Base-by-base conservation (phyloP, 2,797 vertebrate species). In the Podarcis siculus region DNA sequence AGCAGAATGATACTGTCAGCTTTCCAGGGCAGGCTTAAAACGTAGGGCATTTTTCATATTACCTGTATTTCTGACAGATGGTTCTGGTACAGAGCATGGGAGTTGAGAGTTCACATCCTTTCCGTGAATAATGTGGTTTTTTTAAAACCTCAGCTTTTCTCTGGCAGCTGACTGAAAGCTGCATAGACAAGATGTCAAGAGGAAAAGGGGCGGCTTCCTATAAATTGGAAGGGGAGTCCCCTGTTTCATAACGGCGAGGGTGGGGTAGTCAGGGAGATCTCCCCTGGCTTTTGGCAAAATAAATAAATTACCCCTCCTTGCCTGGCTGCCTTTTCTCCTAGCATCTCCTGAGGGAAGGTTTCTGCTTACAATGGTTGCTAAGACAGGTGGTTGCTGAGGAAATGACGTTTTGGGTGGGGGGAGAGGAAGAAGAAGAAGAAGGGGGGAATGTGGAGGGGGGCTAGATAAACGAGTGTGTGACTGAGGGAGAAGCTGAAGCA, bases 371-470 rank as follows among this genome's bases (percentile, higher is more conserved):
- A 12, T 66, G 8, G 87, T 88, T 83, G 64, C 87, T 88, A 88
- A 37, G 87, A 83, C 81, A 79, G 87, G 81, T 78, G 75, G 81
- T 83, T 83, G 81, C 75, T 39, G 35, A 66, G 83, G 83, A 85
- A 89, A 76, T 85, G 90, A 83, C 73, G 85, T 83, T 94, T 71
- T 89, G 58, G 67, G 89, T 80, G 92, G 82, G 86, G 86, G 94
- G 94, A 94, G 95, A 83, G 94, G 95, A 92, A 91, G 90, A 93
- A 93, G 49, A 93, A 78, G 87, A 87, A 94, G 94, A 93, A 95
- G 82, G 93, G 94, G 92, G 91, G 90, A 94, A 93, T 91, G 94
- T 93, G 95, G 95, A 94, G 90, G 91, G 92, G 93, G 91, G 27
- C 30, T 13, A 75, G 84, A 92, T 94, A 84, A 90, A 73, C 2